Conservation (phyloP, 2,888 invertebrate species). For the Drosophila meridionalis region DNA sequence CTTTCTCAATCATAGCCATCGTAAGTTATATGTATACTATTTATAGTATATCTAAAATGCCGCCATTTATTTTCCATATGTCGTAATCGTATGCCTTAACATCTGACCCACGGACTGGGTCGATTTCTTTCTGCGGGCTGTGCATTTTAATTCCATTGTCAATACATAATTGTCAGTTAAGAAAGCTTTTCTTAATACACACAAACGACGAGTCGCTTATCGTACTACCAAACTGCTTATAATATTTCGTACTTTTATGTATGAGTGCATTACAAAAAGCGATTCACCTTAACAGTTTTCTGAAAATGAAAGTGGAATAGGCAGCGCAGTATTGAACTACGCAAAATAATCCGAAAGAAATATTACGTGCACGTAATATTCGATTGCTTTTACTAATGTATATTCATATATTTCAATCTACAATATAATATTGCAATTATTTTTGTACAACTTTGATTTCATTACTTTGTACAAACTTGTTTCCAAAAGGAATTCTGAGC, state of each 20-base stretch:
- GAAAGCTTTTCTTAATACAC: slow-evolving; percentile 7
- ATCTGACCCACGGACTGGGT: slow-evolving; percentile 4
- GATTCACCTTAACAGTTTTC: slow-evolving; percentile 9
- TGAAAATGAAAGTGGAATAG: slow-evolving; percentile 53
- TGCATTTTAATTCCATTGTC: slow-evolving; percentile 21
- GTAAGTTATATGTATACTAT: background rate
- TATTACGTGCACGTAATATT: slow-evolving; percentile 45
- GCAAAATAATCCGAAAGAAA: slow-evolving; percentile 14
- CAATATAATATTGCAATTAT: background rate
- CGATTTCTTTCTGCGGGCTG: slow-evolving; percentile 21
- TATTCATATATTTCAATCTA: slow-evolving; percentile 11
- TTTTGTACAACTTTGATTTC: background rate
- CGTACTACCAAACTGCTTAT: background rate
- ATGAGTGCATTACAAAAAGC: slow-evolving; percentile 7
- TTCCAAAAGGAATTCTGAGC: background rate
- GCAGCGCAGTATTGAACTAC: slow-evolving; percentile 12
- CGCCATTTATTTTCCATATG: slow-evolving; percentile 1
- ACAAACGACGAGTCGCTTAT: background rate
- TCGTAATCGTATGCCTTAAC: slow-evolving; percentile 26
- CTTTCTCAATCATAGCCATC: slow-evolving; percentile 18
- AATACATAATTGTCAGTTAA: background rate
- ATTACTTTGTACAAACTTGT: background rate
- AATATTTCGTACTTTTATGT: slow-evolving; percentile 1
- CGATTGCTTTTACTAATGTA: slow-evolving; percentile 13
- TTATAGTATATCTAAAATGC: slow-evolving; percentile 8